Base-by-base conservation (phyloP, 2,888 invertebrate species). In the Trissolcus japonicus region DNA sequence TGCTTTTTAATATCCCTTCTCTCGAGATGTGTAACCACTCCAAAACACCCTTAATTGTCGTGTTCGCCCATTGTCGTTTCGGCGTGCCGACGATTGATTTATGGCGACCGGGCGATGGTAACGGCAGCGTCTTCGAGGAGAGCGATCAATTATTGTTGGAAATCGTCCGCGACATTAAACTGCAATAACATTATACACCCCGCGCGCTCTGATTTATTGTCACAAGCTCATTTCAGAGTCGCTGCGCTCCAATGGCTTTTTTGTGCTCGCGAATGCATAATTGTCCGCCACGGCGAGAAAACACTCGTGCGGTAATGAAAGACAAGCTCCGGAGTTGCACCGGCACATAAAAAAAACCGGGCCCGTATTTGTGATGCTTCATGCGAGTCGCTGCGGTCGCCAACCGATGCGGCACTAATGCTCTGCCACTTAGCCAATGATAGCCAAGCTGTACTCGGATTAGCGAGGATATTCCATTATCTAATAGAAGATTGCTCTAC, bases 11-110 rank as follows among this genome's bases (percentile, higher is more conserved):
- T 89, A 88, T 84, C 86, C 84, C 84, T 80, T 73, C 71, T 68
- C 62, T 72, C 61, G 78, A 74, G 35, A 35, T 35, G 76, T 83
- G 86, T 86, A 87, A 81, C 85, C 84, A 88, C 87, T 89, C 87
- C 83, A 89, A 89, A 89, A 88, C 88, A 88, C 87, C 88, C 89
- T 89, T 89, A 89, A 89, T 89, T 89, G 88, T 88, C 84, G 80
- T 81, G 82, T 83, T 83, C 83, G 80, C 79, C 81, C 80, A 80
- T 81, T 82, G 80, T 81, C 78, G 54, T 76, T 66, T 71, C 72
- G 25, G 25, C 25, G 4, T n/a, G 25, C 50, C 71, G 51, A 59
- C 78, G 79, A 79, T 74, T 76, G 79, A 77, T 69, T 75, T 81
- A 81, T 77, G 54, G 79, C 68, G 51, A 65, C 35, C 46, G 56